Base-by-base conservation (phyloP, 2,888 invertebrate genomes). In the Plusia festucae region DNA sequence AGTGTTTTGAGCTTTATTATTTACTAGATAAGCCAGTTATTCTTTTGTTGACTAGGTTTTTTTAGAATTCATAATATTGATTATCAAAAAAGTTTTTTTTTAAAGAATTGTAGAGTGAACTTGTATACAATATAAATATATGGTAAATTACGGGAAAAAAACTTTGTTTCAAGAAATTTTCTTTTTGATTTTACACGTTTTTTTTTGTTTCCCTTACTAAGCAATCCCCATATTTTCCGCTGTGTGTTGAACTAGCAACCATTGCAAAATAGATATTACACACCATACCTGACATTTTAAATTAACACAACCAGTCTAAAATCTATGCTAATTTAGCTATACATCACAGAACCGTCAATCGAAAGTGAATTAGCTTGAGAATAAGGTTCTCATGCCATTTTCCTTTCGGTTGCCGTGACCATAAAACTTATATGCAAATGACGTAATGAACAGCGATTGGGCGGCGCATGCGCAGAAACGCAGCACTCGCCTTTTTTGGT, bases 351-450 rank as follows among this genome's bases (percentile, higher is more conserved):
- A 56, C 66, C 75, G 73, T 65, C 60, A 57, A 80, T 76, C 61
- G 85, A 86, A 86, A 88, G 85, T 82, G 84, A 84, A 79, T 81
- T 71, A 73, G 54, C 64, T 60, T 62, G 70, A 56, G 58, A 80
- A 80, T 70, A 76, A 70, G 69, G 76, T 75, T 78, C 76, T 65
- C 75, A 79, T 79, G 76, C 70, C 69, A 78, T 83, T 85, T 85
- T 81, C 75, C 82, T 82, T 82, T 84, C 81, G 62, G 66, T 68
- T 65, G 61, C 68, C 64, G 73, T 56, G 71, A 65, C 76, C 80
- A 80, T 82, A 82, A 81, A 82, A 82, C 81, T 79, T 72, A 70
- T 87, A 91, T 89, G 89, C 86, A 88, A 90, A 91, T 90, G 82
- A 74, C 73, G 84, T 85, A 87, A 85, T 57, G 82, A 76, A 87